phyloP scores from a whole-genome alignment of 2,113 vertebrate species.

The Epinephelus fuscoguttatus region DNA sequence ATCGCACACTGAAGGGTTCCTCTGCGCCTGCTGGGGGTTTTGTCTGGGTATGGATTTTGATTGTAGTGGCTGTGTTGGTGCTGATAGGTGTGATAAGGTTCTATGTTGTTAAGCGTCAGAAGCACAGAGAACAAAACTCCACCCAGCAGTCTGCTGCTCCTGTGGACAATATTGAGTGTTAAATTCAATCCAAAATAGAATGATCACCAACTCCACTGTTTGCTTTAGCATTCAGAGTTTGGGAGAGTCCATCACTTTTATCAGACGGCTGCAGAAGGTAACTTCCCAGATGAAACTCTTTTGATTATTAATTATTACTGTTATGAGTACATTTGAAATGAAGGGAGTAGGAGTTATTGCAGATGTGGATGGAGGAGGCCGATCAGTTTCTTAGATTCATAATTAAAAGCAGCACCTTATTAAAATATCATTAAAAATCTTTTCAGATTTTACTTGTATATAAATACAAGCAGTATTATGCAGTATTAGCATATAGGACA shows the following conservation, averaged over 20 bases:
- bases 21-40: neutral
- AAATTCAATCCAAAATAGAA: neutral
- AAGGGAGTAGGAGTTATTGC: neutral
- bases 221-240: neutral
- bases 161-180: conserved; percentile 8
- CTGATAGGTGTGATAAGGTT: conserved; percentile 38
- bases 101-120: conserved; percentile 54
- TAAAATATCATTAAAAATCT: neutral
- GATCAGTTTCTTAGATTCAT: neutral
- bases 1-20: conserved; percentile 7
- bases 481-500: neutral
- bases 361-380: neutral
- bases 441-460: neutral
- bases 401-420: neutral
- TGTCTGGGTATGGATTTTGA: conserved; percentile 65
- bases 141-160: neutral
- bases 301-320: too few species aligned
- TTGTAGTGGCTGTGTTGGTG: conserved; percentile 11
- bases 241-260: neutral
- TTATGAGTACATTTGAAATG: neutral
- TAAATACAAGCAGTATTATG: neutral
- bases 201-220: neutral
- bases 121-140: conserved; percentile 29
- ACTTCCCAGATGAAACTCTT: neutral
- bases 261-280: neutral